Evolutionary conservation across 2,113 vertebrate species (phyloP).

Genomic region (Ia io): DNA sequence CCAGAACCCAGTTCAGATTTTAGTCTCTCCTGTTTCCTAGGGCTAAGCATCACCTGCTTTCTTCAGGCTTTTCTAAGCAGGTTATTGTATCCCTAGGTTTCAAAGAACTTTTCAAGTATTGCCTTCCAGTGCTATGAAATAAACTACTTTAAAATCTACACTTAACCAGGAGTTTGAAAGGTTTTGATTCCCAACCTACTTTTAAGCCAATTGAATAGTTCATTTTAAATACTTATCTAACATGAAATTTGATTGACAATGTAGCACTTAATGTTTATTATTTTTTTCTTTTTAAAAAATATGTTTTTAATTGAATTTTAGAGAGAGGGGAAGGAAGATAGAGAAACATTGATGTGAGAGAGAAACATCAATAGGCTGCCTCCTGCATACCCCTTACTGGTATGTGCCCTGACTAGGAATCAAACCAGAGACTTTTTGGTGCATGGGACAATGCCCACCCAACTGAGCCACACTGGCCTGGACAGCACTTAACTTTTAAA

Average conservation of each 20-base stretch:
- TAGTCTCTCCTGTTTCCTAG: neutral
- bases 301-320: too few relatives aligned
- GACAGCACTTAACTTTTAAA: slow-evolving; percentile 12
- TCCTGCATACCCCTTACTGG: too few relatives aligned
- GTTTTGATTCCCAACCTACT: neutral
- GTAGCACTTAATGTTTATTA: neutral
- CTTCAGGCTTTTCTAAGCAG: neutral
- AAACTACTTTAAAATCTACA: slow-evolving; percentile 30
- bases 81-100: neutral
- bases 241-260: slow-evolving; percentile 16
- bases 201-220: neutral
- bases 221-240: slow-evolving; percentile 4
- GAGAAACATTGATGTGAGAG: too few relatives aligned
- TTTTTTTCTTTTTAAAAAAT: too few relatives aligned
- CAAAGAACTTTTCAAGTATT: slow-evolving; percentile 24
- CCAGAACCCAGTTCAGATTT: neutral
- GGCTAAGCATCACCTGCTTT: neutral
- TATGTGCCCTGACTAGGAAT: too few relatives aligned
- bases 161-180: neutral
- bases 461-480: too few relatives aligned
- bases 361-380: too few relatives aligned
- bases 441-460: too few relatives aligned
- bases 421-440: too few relatives aligned
- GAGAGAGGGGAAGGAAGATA: too few relatives aligned
- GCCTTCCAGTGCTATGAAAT: neutral